phyloP scores from a whole-genome alignment of 2,888 invertebrate species.

The Galeruca laticollis region DNA sequence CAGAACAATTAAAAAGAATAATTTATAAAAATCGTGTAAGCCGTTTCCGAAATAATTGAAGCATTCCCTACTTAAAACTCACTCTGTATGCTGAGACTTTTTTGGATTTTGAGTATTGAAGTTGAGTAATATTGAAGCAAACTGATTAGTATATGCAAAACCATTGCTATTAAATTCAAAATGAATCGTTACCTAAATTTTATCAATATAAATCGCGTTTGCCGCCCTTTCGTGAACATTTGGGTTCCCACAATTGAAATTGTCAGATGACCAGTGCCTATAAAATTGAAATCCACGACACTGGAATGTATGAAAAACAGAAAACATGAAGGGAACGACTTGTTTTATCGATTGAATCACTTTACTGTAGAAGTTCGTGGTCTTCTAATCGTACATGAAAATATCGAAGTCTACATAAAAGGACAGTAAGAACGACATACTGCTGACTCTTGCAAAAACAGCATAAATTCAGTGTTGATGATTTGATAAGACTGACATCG shows the following conservation, averaged over 20 bases:
- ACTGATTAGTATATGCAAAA: not conserved
- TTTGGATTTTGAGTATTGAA: too few species aligned
- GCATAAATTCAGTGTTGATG: constrained; percentile 37
- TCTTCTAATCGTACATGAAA: constrained; percentile 52
- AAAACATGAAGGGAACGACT: constrained; percentile 40
- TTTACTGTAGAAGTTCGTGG: constrained; percentile 51
- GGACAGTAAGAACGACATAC: constrained; percentile 42
- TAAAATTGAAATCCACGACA: constrained; percentile 33
- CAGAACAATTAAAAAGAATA: too few species aligned
- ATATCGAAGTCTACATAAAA: constrained; percentile 52
- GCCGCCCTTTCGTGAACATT: not conserved
- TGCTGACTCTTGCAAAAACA: constrained; percentile 36
- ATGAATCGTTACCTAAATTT: not conserved
- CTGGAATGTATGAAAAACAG: constrained; percentile 42
- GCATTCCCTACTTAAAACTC: too few species aligned
- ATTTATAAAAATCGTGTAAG: too few species aligned
- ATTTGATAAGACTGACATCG: constrained; percentile 31
- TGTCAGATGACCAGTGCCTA: constrained; percentile 5
- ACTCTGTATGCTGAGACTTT: too few species aligned
- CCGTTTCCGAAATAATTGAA: too few species aligned
- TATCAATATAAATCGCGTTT: not conserved
- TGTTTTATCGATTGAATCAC: constrained; percentile 46
- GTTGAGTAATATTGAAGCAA: not conserved
- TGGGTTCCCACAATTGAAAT: constrained; percentile 9
- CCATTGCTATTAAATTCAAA: not conserved